phyloP scores from a whole-genome alignment of 2,888 invertebrate species.

The Sturmia bella region DNA sequence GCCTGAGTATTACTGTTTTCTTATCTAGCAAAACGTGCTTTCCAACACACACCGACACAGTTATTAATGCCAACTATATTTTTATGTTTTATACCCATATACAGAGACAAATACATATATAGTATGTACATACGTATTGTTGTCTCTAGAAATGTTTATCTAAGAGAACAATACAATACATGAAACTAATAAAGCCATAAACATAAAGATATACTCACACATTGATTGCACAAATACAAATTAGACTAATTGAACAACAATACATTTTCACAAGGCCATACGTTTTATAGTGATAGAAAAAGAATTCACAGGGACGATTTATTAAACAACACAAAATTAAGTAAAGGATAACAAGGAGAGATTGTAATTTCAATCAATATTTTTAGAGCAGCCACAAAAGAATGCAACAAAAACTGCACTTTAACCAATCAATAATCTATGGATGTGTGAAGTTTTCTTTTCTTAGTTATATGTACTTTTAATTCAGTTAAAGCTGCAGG shows the following conservation, averaged over 20 bases:
- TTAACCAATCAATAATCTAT: no score
- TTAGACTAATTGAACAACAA: constrained; percentile 58
- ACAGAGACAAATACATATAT: no score
- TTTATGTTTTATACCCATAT: neutral
- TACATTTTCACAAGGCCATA: constrained; percentile 4
- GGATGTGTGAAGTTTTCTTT: no score
- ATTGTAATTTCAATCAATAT: no score
- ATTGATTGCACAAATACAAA: constrained; percentile 11
- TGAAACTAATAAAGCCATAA: constrained; percentile 9
- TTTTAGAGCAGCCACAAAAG: no score
- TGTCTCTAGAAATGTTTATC: constrained; percentile 18
- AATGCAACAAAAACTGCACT: no score
- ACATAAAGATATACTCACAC: neutral
- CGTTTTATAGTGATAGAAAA: no score
- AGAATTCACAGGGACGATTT: neutral
- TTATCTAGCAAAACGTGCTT: constrained; percentile 8
- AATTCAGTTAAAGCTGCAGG: no score
- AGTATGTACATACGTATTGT: no score
- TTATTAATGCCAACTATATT: neutral
- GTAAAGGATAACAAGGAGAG: neutral
- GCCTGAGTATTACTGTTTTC: neutral
- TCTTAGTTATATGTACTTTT: no score
- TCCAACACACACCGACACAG: constrained; percentile 5
- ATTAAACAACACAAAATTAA: neutral
- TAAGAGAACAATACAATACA: neutral